phyloP scores from a whole-genome alignment of 2,797 vertebrate genomes.

The Miichthys miiuy region DNA sequence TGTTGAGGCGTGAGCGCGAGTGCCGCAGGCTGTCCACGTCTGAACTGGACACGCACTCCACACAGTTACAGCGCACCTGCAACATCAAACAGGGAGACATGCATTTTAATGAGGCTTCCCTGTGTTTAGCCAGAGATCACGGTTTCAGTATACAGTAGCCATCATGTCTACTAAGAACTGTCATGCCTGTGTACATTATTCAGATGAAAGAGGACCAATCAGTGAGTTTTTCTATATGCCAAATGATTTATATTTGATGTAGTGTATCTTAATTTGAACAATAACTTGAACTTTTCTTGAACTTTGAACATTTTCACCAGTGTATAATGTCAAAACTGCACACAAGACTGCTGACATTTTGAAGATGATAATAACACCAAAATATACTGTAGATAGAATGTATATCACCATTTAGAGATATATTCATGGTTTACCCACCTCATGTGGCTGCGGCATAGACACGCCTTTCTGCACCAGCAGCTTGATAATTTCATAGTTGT shows the following conservation, averaged over 20 bases:
- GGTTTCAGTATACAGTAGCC: neutral
- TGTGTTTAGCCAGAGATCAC: constrained; percentile 25
- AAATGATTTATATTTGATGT: neutral
- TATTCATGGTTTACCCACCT: constrained; percentile 76
- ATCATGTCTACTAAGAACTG: neutral
- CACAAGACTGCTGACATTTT: constrained; percentile 1
- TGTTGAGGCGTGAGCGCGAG: constrained; percentile 96
- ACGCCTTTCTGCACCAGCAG: constrained; percentile 97
- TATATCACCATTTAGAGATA: too few species aligned
- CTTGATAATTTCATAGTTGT: constrained; percentile 99
- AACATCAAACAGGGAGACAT: constrained; percentile 57
- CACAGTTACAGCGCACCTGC: constrained; percentile 95
- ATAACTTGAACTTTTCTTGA: too few species aligned
- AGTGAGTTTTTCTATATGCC: neutral
- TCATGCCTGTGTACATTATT: constrained; percentile 14
- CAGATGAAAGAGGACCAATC: neutral
- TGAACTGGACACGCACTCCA: constrained; percentile 96
- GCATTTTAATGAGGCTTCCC: constrained; percentile 52
- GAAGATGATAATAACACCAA: neutral
- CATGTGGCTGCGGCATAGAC: constrained; percentile 94
- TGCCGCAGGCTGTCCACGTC: constrained; percentile 98
- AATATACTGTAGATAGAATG: too few species aligned
- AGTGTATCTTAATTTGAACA: too few species aligned
- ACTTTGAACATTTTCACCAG: too few species aligned
- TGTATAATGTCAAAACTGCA: constrained; percentile 5